Evolutionary conservation across 2,888 invertebrate genomes (phyloP).

Genomic region (Polyommatus iphigenia): DNA sequence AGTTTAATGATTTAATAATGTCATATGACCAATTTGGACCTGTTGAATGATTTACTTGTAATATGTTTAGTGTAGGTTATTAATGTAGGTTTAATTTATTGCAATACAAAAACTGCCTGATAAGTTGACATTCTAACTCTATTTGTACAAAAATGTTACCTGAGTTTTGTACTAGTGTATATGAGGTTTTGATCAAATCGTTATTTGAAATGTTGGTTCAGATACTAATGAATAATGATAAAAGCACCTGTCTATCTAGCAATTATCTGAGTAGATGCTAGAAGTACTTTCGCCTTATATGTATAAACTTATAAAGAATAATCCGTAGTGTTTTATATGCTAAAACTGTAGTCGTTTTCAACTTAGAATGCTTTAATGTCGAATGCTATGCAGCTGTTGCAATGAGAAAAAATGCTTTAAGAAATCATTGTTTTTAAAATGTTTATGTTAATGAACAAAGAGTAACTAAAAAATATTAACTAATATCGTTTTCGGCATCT

Average conservation of each 20-base stretch:
- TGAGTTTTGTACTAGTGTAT: constrained; percentile 62
- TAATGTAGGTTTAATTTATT: constrained; percentile 22
- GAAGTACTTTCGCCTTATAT: constrained; percentile 41
- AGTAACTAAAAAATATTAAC: too few species aligned
- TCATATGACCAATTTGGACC: constrained; percentile 15
- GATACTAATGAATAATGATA: background rate
- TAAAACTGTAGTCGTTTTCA: constrained; percentile 8
- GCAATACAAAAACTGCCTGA: background rate
- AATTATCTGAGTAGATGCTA: constrained; percentile 58
- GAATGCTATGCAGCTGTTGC: constrained; percentile 8
- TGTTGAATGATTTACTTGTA: constrained; percentile 4
- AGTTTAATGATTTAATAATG: constrained; percentile 8
- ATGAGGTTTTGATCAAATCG: background rate
- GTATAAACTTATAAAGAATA: background rate
- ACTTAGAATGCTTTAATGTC: constrained; percentile 15
- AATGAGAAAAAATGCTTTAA: background rate
- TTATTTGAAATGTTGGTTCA: background rate
- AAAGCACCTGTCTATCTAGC: constrained; percentile 38
- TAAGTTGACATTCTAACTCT: constrained; percentile 37
- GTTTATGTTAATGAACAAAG: background rate
- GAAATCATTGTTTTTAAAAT: background rate
- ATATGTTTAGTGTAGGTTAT: constrained; percentile 24
- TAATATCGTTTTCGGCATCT: too few species aligned
- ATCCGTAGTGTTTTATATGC: constrained; percentile 15
- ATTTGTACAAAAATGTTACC: constrained; percentile 72